Evolutionary conservation across 2,888 invertebrate genomes (phyloP).

Genomic region (Noctua janthina): DNA sequence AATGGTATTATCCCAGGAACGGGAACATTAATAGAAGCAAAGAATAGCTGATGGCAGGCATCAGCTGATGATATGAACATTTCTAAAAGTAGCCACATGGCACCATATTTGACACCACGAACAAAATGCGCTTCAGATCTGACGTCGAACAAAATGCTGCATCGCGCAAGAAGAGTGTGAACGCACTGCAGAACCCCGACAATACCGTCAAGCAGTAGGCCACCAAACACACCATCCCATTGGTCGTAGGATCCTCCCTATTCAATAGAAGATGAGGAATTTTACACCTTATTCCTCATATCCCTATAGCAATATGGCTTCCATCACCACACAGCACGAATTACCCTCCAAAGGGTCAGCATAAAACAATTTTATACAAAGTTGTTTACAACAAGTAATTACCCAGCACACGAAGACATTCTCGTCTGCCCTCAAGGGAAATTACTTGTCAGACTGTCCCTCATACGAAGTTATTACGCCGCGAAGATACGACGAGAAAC

Average conservation of each 20-base stretch:
- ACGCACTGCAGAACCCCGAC: not conserved
- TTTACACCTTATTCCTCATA: not conserved
- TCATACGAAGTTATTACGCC: slow-evolving; percentile 74
- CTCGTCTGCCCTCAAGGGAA: slow-evolving; percentile 68
- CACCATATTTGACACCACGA: not conserved
- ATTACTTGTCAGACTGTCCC: slow-evolving; percentile 68
- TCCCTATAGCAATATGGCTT: too few species aligned
- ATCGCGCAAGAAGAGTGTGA: not conserved
- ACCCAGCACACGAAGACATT: slow-evolving; percentile 66
- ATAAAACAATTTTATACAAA: slow-evolving; percentile 70
- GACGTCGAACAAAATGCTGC: not conserved
- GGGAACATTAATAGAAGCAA: not conserved
- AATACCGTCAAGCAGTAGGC: not conserved
- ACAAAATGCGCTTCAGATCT: not conserved
- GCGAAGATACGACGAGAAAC: slow-evolving; percentile 66
- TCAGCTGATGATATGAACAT: not conserved
- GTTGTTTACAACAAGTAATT: slow-evolving; percentile 73
- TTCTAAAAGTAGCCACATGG: not conserved
- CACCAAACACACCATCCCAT: not conserved
- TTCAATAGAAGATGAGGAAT: not conserved
- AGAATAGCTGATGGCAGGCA: not conserved
- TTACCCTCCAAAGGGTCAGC: slow-evolving; percentile 31
- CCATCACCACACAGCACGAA: not conserved
- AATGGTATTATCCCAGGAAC: not conserved
- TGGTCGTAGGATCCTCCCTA: not conserved